Evolutionary conservation across 2,113 vertebrate genomes (phyloP).

Genomic region (Poicephalus gulielmi): DNA sequence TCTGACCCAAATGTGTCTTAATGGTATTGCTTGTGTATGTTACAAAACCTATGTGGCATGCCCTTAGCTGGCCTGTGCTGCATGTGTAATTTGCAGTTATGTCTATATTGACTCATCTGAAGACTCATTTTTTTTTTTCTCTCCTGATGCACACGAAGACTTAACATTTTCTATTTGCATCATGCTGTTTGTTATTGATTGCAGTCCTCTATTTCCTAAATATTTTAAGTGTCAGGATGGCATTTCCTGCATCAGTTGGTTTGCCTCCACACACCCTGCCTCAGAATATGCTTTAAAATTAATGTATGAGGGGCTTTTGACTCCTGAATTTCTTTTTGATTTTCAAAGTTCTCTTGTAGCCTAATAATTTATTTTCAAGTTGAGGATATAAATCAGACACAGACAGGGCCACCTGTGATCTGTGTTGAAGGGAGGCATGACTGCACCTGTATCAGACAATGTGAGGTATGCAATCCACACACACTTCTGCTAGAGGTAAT

Average conservation of each 20-base stretch:
- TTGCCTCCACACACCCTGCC: neutral
- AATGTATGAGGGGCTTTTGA: neutral
- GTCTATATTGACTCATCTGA: neutral
- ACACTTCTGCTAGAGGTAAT: neutral
- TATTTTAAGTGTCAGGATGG: neutral
- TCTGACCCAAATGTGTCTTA: neutral
- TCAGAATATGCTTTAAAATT: neutral
- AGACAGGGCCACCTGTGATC: neutral
- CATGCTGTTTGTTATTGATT: neutral
- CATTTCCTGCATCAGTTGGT: neutral
- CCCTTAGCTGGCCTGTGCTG: neutral
- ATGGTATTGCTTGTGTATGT: neutral
- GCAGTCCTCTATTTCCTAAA: neutral
- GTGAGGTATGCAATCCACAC: neutral
- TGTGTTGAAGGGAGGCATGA: accelerated
- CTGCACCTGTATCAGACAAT: neutral
- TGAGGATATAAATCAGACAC: neutral
- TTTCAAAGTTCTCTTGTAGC: neutral
- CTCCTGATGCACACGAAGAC: neutral
- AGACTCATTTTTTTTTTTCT: neutral
- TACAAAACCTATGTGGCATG: neutral
- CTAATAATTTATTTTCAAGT: neutral
- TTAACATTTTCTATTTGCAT: neutral
- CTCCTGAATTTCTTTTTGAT: neutral
- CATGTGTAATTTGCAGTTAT: neutral